These are phyloP conservation scores for Lepilemur septentrionalis DNA, from an alignment of 2,797 vertebrate genomes.

Conservation along the genomic window DNA sequence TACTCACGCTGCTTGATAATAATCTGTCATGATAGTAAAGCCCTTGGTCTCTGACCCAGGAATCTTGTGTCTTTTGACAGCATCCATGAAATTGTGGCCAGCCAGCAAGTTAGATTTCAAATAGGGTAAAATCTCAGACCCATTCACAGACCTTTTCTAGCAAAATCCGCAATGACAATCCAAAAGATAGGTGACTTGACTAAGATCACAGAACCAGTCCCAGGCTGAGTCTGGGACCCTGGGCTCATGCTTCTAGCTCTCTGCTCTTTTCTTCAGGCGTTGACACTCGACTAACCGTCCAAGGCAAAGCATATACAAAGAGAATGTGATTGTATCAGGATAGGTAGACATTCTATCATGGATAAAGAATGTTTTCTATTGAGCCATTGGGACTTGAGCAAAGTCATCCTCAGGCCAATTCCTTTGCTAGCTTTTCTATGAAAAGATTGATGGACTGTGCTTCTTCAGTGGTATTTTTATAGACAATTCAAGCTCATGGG, in stretches of 20 bases:
- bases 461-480: background rate
- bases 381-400: background rate
- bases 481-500: background rate
- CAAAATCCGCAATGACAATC: background rate
- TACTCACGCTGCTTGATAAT: background rate
- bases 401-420: background rate
- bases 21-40: background rate
- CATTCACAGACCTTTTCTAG: background rate
- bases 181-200: background rate
- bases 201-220: background rate
- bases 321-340: background rate
- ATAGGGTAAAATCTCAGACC: background rate
- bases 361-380: constrained; percentile 13
- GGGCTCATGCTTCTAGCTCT: background rate
- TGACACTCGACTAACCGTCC: background rate
- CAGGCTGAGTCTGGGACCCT: background rate
- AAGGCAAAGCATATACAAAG: background rate
- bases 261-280: background rate
- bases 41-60: background rate
- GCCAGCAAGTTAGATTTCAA: background rate
- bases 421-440: background rate
- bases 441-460: background rate
- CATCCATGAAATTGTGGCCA: background rate
- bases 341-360: background rate
- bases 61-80: background rate